Evolutionary conservation across 2,797 vertebrate species (phyloP), one percentile per base, ranked within the genome.

Genomic region (Coregonus ussuriensis): DNA sequence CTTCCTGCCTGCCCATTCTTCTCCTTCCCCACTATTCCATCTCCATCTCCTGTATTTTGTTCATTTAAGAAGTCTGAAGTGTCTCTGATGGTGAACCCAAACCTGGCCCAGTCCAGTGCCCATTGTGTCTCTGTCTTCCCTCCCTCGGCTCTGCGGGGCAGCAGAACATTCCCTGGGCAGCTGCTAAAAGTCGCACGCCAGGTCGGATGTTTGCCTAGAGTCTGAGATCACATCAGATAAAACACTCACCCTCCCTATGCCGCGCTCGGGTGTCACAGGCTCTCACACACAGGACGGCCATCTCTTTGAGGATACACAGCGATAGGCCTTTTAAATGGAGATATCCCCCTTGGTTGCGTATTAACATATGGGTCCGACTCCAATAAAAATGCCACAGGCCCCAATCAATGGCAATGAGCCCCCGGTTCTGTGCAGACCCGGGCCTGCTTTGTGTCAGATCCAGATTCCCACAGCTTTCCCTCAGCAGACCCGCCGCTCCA

Each of bases 171-270:
- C 86, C 78, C 81, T 29, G 74, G 72, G 82, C 87, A 88, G 81
- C 86, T 86, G 87, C 77, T 79, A 82, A 85, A 90, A 81, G 65
- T 51, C 59, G 18, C 81, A 82, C 56, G 80, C 83, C 90, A 89
- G 85, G 74, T 85, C 85, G 79, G 91, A 90, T 91, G 89, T 91
- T 92, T 91, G 83, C 83, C 85, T 85, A 87, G 81, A 84, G n/a
- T 62, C 81, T 82, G 82, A 90, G 88, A 87, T 90, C 87, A 89
- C 78, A 82, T 82, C 67, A 80, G 85, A 91, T 89, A 77, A 87
- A 91, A 86, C 41, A 65, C 29, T 72, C 62, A 29, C 16, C 53
- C 76, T 82, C 71, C 68, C 33, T 59, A 29, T 77, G 77, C 76
- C 70, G 79, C 9, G 79, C 79, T 86, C 77, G 33, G 74, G 78